These are phyloP conservation scores for Galeruca laticollis DNA, from an alignment of 2,888 invertebrate species.

Conservation along the genomic window DNA sequence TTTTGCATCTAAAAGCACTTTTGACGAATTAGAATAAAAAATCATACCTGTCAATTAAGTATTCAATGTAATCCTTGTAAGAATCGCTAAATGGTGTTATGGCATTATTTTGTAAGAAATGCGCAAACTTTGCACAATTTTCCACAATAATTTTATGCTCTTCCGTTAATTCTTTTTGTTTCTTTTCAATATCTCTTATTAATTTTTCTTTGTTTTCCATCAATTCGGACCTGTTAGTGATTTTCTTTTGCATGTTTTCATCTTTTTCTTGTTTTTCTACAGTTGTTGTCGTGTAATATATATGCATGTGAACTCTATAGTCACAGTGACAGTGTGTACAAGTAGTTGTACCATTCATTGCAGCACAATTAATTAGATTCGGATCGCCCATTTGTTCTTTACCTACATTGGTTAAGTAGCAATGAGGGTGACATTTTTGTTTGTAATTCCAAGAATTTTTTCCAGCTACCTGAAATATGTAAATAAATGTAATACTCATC, in stretches of 20 bases:
- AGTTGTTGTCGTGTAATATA: constrained; percentile 60
- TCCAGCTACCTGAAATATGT: constrained; percentile 52
- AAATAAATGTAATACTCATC: too few relatives aligned
- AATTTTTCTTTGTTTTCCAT: constrained; percentile 48
- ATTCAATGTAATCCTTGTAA: constrained; percentile 59
- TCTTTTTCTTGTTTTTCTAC: constrained; percentile 54
- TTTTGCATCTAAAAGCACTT: too few relatives aligned
- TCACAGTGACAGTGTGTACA: constrained; percentile 58
- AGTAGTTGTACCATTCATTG: constrained; percentile 52
- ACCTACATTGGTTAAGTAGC: constrained; percentile 58
- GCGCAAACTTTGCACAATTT: constrained; percentile 59
- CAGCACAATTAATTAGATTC: constrained; percentile 56
- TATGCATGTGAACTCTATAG: constrained; percentile 61
- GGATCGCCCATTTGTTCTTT: constrained; percentile 59
- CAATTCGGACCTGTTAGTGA: constrained; percentile 52
- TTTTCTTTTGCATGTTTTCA: constrained; percentile 50
- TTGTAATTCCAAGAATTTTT: constrained; percentile 59
- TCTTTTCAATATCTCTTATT: constrained; percentile 49
- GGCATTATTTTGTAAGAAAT: constrained; percentile 60
- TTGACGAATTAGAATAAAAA: background rate
- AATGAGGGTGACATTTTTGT: constrained; percentile 61
- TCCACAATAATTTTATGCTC: constrained; percentile 56
- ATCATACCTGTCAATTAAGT: constrained; percentile 58
- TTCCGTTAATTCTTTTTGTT: constrained; percentile 51
- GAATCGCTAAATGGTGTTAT: constrained; percentile 60